These are phyloP conservation scores for Haliclona indistincta DNA, from an alignment of 37 sponge, comb jelly and placozoan species.

Conservation along the genomic window DNA sequence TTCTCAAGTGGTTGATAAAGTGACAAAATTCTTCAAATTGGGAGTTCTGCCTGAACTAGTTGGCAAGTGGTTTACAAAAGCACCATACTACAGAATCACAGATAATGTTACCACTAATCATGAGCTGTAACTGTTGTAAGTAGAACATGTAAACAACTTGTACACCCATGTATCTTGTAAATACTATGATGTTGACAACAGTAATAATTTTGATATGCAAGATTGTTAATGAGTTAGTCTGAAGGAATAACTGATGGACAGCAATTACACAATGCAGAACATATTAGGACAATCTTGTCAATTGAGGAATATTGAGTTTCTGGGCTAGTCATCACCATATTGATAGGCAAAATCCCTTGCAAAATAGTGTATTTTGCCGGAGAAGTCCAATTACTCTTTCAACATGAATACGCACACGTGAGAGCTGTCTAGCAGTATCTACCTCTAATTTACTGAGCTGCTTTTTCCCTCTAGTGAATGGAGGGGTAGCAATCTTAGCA, in stretches of 20 bases:
- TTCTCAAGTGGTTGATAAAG: background rate
- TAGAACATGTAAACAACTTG: no score
- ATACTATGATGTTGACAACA: no score
- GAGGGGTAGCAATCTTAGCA: conserved; percentile 43
- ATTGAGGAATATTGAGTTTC: conserved; percentile 13
- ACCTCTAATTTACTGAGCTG: conserved; percentile 49
- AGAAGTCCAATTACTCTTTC: conserved; percentile 64
- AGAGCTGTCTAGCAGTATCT: conserved; percentile 34
- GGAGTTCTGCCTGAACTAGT: conserved; percentile 34
- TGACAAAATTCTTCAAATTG: conserved; percentile 27
- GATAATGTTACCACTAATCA: no score
- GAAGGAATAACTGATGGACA: conserved; percentile 49
- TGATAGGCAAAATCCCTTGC: conserved; percentile 48
- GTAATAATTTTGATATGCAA: no score
- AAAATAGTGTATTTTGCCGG: conserved; percentile 55
- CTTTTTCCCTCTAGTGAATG: conserved; percentile 69
- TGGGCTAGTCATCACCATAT: conserved; percentile 33
- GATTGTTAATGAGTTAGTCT: no score
- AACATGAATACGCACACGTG: conserved; percentile 65
- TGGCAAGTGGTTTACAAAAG: conserved; percentile 37
- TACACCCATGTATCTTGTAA: no score
- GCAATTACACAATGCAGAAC: conserved; percentile 49
- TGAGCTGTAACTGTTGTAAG: no score
- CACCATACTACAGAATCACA: no score
- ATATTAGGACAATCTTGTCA: conserved; percentile 58